Evolutionary conservation across 2,797 vertebrate genomes (phyloP), one percentile per base, ranked within the genome.

Genomic region (Crenichthys baileyi): DNA sequence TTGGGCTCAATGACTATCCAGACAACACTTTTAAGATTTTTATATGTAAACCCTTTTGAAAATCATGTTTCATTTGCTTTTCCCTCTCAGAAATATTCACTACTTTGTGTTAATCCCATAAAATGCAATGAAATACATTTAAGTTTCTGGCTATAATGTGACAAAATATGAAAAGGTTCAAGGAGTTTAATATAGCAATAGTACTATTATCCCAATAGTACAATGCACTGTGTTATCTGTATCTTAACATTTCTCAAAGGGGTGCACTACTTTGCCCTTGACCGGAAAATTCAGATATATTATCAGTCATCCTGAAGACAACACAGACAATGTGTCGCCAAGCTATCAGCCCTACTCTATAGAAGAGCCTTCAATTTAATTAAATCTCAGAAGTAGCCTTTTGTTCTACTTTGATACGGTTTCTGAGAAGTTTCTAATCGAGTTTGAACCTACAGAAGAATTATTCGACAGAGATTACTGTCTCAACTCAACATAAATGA

Each of bases 271-370:
- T 68, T 76, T 79, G 56, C 8, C 77, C 83, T 87, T 79, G 80
- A 83, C 80, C 44, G 72, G n/a, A 72, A 65, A 75, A 73, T 77
- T 55, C 79, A 72, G n/a, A 20, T 9, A 55, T n/a, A 46, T 72
- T 80, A 81, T 91, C 80, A 60, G 67, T 80, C 67, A 77, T 83
- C 72, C 39, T 72, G 48, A n/a, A 90, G 89, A 88, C 89, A 83
- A 87, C 90, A 89, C 58, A 91, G 50, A 84, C 70, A 55, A 65
- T 36, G 44, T 56, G 61, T n/a, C 78, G 51, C 74, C 48, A 58
- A 79, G 60, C 18, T 81, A 88, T 89, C 82, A 58, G 76, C 55
- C 36, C 79, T 36, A 61, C 76, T 76, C 29, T 26, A 5, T 29
- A 31, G 8, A 2, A n/a, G 39, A 77, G 60, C 85, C 82, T 87